Evolutionary conservation across 2,888 invertebrate species (phyloP), one percentile per base, ranked within the genome.

Genomic region (Plagodis pulveraria): DNA sequence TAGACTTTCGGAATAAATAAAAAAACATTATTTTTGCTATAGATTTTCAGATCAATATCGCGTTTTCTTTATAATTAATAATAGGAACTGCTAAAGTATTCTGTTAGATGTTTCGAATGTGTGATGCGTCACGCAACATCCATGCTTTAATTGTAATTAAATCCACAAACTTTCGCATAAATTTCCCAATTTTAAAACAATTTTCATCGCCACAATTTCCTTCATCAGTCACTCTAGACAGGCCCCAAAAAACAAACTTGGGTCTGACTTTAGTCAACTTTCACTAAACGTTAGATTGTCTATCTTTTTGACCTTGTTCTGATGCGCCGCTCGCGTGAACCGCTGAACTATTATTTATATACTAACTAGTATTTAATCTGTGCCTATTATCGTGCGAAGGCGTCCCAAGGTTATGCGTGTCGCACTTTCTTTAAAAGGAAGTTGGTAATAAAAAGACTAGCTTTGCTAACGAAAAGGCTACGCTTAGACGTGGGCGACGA

Each of bases 281-380:
- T 55, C 34, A 33, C 48, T 6, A 8, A 40, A 36, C 36, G 34
- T 33, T 41, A 11, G 36, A 46, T 38, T 46, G 46, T 51, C 34
- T 40, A 40, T 6, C 50, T 47, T 55, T 45, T 50, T 60, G 62
- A 62, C 63, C 63, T 65, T 65, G 63, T 2, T 35, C 52, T 66
- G 70, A 70, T 61, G 67, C 44, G 40, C 12, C 36, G 52, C 60
- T 70, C 61, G 70, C 70, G 67, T 70, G 70, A 54, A 48, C 53
- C 40, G 54, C 8, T 7, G 22, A 50, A 56, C 56, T 51, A 58
- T 44, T 45, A 40, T 40, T 5, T 40, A 40, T 8, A 10, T 40
- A 40, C 40, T 40, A 36, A 40, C 40, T 40, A 10, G 40, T 36
- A 10, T 40, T 10, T 10, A 40, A 40, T 40, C 10, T 40, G 10